Conservation (phyloP, 2,113 vertebrate genomes). For the Cervus canadensis region DNA sequence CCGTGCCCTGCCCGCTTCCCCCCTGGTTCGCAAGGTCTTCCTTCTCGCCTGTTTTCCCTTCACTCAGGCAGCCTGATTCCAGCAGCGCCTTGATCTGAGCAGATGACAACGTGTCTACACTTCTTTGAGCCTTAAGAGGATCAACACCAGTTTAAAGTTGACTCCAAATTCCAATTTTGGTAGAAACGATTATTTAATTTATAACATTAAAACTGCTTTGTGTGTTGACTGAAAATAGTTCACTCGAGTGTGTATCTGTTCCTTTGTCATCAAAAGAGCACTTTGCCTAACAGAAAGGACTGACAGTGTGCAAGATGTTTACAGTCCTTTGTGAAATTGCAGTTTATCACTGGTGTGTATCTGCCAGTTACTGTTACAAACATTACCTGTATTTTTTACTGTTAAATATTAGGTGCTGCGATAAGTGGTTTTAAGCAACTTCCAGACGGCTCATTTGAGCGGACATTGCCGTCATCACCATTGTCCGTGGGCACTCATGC, state of each 20-base stretch:
- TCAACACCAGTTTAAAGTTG: not conserved
- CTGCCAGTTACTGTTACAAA: constrained; percentile 87
- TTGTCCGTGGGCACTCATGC: not conserved
- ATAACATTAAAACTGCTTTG: constrained; percentile 66
- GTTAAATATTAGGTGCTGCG: not conserved
- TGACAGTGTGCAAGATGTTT: constrained; percentile 88
- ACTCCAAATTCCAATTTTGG: not conserved
- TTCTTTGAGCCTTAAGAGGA: not conserved
- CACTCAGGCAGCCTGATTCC: not conserved
- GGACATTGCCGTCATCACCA: not conserved
- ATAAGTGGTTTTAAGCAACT: not conserved
- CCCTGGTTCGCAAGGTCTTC: not conserved
- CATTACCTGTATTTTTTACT: constrained; percentile 82
- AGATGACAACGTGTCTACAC: not conserved
- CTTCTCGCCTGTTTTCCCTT: not conserved
- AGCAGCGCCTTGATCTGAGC: not conserved
- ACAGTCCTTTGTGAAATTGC: constrained; percentile 86
- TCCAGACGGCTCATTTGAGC: not conserved
- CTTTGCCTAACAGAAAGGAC: constrained; percentile 87
- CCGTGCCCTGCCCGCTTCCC: not conserved
- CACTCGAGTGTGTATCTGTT: constrained; percentile 83
- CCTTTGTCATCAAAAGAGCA: constrained; percentile 87
- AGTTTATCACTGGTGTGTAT: constrained; percentile 84
- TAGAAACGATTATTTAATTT: not conserved
- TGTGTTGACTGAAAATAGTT: constrained; percentile 85